Evolutionary conservation across 2,113 vertebrate species (phyloP).

Genomic region (Isichthys henryi): DNA sequence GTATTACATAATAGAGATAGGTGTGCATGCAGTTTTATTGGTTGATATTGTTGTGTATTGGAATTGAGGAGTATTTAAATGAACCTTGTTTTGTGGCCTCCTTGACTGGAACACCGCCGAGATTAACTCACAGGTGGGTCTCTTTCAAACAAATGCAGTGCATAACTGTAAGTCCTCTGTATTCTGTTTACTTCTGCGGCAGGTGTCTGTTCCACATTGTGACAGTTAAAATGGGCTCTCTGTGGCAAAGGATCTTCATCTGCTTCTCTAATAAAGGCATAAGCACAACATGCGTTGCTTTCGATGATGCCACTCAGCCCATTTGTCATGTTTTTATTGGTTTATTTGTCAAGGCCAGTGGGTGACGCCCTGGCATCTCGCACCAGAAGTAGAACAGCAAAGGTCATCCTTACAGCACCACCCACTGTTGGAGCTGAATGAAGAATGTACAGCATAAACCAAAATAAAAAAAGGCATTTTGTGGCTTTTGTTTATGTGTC

Average conservation of each 20-base stretch:
- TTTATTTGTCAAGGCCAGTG: neutral
- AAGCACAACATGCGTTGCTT: slow-evolving; percentile 3
- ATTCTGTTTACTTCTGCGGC: slow-evolving; percentile 6
- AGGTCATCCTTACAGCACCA: neutral
- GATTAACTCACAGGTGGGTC: neutral
- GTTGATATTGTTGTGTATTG: slow-evolving; percentile 67
- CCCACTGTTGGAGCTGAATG: neutral
- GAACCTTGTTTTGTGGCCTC: slow-evolving; percentile 24
- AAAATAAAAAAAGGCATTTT: slow-evolving; percentile 4
- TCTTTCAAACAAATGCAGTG: neutral
- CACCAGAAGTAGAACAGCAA: neutral
- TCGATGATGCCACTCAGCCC: neutral
- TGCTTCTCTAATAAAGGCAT: slow-evolving; percentile 19
- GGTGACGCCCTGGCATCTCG: neutral
- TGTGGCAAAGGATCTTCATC: slow-evolving; percentile 3
- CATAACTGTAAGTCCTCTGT: slow-evolving; percentile 13
- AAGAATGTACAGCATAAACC: neutral
- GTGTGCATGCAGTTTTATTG: slow-evolving; percentile 69
- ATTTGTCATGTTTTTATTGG: neutral
- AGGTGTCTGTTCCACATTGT: slow-evolving; percentile 16
- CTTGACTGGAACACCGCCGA: neutral
- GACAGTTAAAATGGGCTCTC: slow-evolving; percentile 8
- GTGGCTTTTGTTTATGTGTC: neutral
- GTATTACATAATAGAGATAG: slow-evolving; percentile 64
- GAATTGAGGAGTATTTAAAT: slow-evolving; percentile 68